These are phyloP conservation scores for Nomada flava DNA, from an alignment of 2,888 invertebrate genomes.

Conservation along the genomic window DNA sequence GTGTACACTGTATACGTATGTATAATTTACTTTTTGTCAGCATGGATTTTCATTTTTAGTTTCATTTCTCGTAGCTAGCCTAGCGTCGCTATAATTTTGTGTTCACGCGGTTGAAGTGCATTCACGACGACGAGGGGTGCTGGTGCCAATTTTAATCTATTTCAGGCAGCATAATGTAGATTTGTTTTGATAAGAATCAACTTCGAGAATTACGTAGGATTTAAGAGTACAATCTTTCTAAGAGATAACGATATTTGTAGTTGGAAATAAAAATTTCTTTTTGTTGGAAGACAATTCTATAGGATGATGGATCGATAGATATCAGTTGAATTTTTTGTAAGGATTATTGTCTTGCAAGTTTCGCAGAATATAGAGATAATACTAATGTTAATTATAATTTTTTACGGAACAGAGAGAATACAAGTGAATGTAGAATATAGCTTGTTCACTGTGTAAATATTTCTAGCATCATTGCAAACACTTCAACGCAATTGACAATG, in stretches of 20 bases:
- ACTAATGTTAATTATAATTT: not conserved
- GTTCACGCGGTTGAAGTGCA: constrained; percentile 49
- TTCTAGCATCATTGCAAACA: no score
- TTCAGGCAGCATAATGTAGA: constrained; percentile 37
- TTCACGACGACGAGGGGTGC: constrained; percentile 50
- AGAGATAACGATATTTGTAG: not conserved
- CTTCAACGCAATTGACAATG: no score
- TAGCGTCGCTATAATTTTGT: constrained; percentile 47
- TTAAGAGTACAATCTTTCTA: not conserved
- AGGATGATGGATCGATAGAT: not conserved
- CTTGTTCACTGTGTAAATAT: no score
- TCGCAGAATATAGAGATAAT: not conserved
- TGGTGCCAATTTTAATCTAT: constrained; percentile 52
- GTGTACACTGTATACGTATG: constrained; percentile 8
- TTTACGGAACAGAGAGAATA: not conserved
- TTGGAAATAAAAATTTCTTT: not conserved
- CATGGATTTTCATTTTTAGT: constrained; percentile 69
- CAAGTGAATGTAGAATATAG: not conserved
- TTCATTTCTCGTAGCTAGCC: constrained; percentile 59
- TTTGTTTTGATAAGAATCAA: constrained; percentile 32
- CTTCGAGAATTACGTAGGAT: constrained; percentile 11
- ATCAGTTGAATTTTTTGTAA: not conserved
- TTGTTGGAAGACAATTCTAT: not conserved
- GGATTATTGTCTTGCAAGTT: no score
- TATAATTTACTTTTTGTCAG: constrained; percentile 48